phyloP scores from a whole-genome alignment of 1,140 invertebrate genomes.

The Pogonus chalceus region DNA sequence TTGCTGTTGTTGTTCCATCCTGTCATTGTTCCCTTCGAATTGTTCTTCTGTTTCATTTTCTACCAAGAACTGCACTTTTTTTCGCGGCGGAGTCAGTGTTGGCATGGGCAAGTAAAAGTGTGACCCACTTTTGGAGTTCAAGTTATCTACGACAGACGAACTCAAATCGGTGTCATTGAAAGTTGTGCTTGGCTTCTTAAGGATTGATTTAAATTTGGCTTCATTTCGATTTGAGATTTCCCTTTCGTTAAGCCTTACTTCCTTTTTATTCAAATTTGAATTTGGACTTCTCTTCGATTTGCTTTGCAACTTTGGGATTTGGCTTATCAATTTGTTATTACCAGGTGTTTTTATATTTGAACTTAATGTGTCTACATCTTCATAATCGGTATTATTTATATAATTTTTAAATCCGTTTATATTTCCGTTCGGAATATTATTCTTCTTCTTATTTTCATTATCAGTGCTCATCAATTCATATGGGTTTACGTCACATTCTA shows the following conservation, averaged over 20 bases:
- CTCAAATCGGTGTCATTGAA: conserved; percentile 28
- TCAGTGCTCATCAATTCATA: conserved; percentile 61
- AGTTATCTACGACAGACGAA: conserved; percentile 16
- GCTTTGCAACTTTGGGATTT: conserved; percentile 8
- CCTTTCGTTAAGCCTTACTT: conserved; percentile 1
- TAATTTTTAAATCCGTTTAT: neutral
- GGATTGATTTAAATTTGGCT: conserved; percentile 49
- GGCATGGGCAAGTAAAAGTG: conserved; percentile 57
- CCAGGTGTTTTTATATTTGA: no score
- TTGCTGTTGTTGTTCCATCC: neutral
- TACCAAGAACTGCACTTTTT: conserved; percentile 35
- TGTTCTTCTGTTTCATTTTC: conserved; percentile 19
- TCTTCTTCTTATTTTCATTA: conserved; percentile 13
- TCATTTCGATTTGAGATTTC: conserved; percentile 17
- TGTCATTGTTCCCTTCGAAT: neutral
- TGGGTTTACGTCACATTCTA: conserved; percentile 76
- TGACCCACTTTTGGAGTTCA: conserved; percentile 38
- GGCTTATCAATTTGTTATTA: conserved; percentile 10
- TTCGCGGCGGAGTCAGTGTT: conserved; percentile 32
- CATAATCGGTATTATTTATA: conserved; percentile 35
- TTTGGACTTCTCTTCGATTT: conserved; percentile 30
- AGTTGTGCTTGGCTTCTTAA: conserved; percentile 48
- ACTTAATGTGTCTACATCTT: conserved; percentile 36
- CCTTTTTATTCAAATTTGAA: no score
- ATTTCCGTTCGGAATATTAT: neutral